Conservation (phyloP, 1,140 invertebrate species). For the Mycetomoellerius zeteki region DNA sequence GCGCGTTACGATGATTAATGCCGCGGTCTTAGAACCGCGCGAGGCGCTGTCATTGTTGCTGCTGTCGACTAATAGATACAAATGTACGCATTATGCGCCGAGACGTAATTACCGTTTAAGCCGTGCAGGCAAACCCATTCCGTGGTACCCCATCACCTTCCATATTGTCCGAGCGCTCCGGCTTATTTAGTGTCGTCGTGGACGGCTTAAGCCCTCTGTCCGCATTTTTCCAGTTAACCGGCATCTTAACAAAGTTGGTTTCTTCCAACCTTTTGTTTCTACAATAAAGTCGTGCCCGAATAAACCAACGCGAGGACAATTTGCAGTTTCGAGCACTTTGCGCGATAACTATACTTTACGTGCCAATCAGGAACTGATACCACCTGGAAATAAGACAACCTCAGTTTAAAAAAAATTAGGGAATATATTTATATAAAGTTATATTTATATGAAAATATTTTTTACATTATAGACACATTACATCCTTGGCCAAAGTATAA, state of each 20-base stretch:
- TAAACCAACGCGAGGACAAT: neutral
- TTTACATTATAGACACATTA: neutral
- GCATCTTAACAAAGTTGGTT: constrained; percentile 49
- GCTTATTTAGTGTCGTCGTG: constrained; percentile 39
- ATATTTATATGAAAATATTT: neutral
- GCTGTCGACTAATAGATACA: constrained; percentile 78
- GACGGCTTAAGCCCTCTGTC: constrained; percentile 25
- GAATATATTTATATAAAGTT: neutral
- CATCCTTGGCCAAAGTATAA: too few relatives aligned
- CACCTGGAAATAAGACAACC: neutral
- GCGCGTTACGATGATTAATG: constrained; percentile 69
- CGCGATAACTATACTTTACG: neutral
- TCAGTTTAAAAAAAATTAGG: neutral
- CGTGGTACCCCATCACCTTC: constrained; percentile 2
- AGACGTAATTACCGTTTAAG: constrained; percentile 76
- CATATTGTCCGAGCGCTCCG: constrained; percentile 53
- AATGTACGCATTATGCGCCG: constrained; percentile 73
- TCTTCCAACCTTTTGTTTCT: neutral
- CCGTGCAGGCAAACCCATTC: constrained; percentile 13
- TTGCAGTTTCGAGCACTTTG: neutral
- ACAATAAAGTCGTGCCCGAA: neutral
- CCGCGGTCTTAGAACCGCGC: constrained; percentile 63
- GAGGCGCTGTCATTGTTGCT: constrained; percentile 75
- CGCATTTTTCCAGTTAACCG: constrained; percentile 36
- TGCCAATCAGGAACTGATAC: neutral